Evolutionary conservation across 2,888 invertebrate species (phyloP).

Genomic region (Eristalis intricaria): DNA sequence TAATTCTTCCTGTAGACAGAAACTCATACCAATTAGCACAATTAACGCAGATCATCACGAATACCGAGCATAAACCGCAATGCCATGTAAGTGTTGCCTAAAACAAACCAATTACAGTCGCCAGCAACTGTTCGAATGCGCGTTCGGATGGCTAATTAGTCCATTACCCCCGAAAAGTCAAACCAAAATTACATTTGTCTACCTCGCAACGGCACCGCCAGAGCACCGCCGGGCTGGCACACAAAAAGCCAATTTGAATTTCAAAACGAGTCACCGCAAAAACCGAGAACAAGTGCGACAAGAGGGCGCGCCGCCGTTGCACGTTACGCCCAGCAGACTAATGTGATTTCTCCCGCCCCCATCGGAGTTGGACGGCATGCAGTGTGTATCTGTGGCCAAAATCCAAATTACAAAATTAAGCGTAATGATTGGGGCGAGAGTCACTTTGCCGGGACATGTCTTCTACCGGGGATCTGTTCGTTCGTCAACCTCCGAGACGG

Average conservation of each 20-base stretch:
- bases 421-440: slow-evolving; percentile 43
- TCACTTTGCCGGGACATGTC: background rate
- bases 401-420: slow-evolving; percentile 58
- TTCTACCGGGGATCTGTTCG: background rate
- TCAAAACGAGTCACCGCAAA: slow-evolving; percentile 52
- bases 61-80: background rate
- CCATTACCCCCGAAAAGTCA: slow-evolving; percentile 44
- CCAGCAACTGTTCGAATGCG: slow-evolving; percentile 13
- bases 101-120: slow-evolving; percentile 50
- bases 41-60: slow-evolving; percentile 33
- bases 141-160: slow-evolving; percentile 46
- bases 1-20: no score
- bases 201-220: slow-evolving; percentile 6
- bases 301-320: slow-evolving; percentile 22
- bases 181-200: slow-evolving; percentile 48
- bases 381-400: slow-evolving; percentile 9
- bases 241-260: slow-evolving; percentile 62
- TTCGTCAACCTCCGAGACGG: slow-evolving; percentile 3
- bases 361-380: slow-evolving; percentile 12
- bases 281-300: slow-evolving; percentile 48
- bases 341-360: slow-evolving; percentile 12
- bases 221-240: slow-evolving; percentile 4
- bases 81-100: background rate
- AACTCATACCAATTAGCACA: slow-evolving; percentile 40
- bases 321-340: slow-evolving; percentile 11